phyloP scores from a whole-genome alignment of 2,797 vertebrate species.

The Chelmon rostratus region DNA sequence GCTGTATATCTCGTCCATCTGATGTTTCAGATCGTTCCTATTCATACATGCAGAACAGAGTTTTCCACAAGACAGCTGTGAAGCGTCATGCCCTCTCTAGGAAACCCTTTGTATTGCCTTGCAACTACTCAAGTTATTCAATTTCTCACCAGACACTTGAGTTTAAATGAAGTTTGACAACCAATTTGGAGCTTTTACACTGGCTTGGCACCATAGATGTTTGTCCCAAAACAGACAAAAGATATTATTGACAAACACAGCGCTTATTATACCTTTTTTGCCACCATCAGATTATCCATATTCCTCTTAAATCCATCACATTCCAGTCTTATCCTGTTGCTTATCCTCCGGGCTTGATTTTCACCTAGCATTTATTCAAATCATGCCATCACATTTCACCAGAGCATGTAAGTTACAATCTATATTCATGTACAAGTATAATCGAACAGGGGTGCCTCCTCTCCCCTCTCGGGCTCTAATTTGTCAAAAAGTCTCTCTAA shows the following conservation, averaged over 20 bases:
- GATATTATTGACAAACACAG: not conserved
- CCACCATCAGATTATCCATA: not conserved
- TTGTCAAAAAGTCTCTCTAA: conserved; percentile 52
- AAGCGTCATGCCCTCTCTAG: conserved; percentile 32
- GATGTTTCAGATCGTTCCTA: conserved; percentile 68
- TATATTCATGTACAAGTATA: conserved; percentile 14
- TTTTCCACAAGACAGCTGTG: conserved; percentile 37
- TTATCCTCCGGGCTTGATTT: not conserved
- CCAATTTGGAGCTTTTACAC: not conserved
- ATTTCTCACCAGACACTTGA: not conserved
- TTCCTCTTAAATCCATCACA: not conserved
- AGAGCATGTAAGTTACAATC: conserved; percentile 7
- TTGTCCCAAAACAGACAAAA: not conserved
- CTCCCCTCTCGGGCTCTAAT: conserved; percentile 45
- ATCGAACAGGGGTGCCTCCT: conserved; percentile 35
- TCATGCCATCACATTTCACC: conserved; percentile 19
- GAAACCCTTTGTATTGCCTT: conserved; percentile 3
- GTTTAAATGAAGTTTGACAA: not conserved
- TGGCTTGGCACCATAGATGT: not conserved
- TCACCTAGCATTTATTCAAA: conserved; percentile 15
- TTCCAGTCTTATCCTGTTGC: not conserved
- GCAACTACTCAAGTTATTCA: not conserved
- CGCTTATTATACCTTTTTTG: too few relatives aligned
- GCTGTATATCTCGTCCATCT: conserved; percentile 62
- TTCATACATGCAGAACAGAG: conserved; percentile 61